Conservation (phyloP, 2,797 vertebrate genomes). For the Oreortyx pictus region DNA sequence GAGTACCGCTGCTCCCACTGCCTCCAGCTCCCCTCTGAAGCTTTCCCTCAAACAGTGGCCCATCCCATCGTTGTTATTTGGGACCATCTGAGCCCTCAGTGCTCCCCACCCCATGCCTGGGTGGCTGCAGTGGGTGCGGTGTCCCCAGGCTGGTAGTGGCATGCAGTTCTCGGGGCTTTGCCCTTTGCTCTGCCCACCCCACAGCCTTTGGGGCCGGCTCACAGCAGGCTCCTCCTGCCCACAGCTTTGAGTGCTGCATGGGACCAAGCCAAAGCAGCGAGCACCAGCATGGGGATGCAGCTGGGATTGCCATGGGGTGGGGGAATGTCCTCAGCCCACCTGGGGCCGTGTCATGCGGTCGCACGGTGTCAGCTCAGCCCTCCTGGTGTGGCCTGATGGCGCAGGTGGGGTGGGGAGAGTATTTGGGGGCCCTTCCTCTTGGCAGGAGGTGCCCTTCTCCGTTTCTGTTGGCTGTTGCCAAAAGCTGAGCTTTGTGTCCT, state of each 20-base stretch:
- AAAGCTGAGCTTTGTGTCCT: background rate
- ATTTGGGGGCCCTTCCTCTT: background rate
- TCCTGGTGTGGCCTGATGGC: background rate
- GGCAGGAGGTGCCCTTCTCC: background rate
- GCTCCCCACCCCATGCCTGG: background rate
- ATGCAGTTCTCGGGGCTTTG: background rate
- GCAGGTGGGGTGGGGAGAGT: background rate
- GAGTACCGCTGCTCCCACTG: accelerated
- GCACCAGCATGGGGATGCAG: no score
- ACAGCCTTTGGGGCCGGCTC: no score
- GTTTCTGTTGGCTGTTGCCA: background rate
- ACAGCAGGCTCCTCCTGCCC: no score
- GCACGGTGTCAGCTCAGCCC: no score
- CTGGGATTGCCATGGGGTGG: no score
- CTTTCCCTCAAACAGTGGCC: accelerated
- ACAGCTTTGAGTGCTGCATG: no score
- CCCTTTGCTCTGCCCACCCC: background rate
- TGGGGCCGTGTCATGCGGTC: no score
- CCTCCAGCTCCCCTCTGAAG: background rate
- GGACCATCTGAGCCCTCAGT: accelerated
- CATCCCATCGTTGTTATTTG: accelerated
- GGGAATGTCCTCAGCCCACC: no score
- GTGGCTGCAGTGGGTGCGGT: background rate
- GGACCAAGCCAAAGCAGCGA: no score
- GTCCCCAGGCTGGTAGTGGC: background rate